Conservation (phyloP, 2,797 vertebrate genomes). For the Argyrosomus regius region DNA sequence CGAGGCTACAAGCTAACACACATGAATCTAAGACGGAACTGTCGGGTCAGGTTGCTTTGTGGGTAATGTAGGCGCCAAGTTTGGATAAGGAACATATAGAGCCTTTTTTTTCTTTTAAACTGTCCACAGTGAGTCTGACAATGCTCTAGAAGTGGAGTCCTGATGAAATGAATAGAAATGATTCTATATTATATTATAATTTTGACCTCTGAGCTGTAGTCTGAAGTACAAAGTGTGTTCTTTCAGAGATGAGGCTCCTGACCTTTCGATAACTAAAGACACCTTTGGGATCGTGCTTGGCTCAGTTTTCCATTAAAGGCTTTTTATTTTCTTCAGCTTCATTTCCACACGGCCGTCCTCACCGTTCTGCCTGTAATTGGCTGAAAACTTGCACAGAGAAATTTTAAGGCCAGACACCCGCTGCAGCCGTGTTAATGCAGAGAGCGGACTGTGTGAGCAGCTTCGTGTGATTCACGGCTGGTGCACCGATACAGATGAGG, state of each 20-base stretch:
- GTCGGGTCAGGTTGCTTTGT: not conserved
- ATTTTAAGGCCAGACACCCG: constrained; percentile 19
- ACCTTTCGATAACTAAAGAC: constrained; percentile 33
- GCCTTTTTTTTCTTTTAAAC: not conserved
- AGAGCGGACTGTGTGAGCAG: constrained; percentile 35
- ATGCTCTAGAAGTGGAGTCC: too few relatives aligned
- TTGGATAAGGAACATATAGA: not conserved
- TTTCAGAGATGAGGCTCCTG: constrained; percentile 18
- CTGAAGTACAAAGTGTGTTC: not conserved
- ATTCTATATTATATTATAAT: not conserved
- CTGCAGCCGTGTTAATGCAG: constrained; percentile 29
- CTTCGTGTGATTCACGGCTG: constrained; percentile 49
- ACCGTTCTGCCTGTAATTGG: constrained; percentile 42
- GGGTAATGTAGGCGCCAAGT: not conserved
- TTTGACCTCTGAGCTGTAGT: not conserved
- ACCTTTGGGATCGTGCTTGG: not conserved
- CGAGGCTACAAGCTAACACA: not conserved
- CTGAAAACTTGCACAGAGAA: constrained; percentile 13
- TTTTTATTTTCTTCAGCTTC: constrained; percentile 18
- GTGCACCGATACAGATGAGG: constrained; percentile 62
- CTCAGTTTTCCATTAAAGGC: constrained; percentile 25
- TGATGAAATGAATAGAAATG: not conserved
- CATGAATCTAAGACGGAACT: not conserved
- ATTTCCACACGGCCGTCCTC: constrained; percentile 18
- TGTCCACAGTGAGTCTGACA: not conserved